Evolutionary conservation across 2,797 vertebrate genomes (phyloP).

Genomic region (Eulemur coronatus): DNA sequence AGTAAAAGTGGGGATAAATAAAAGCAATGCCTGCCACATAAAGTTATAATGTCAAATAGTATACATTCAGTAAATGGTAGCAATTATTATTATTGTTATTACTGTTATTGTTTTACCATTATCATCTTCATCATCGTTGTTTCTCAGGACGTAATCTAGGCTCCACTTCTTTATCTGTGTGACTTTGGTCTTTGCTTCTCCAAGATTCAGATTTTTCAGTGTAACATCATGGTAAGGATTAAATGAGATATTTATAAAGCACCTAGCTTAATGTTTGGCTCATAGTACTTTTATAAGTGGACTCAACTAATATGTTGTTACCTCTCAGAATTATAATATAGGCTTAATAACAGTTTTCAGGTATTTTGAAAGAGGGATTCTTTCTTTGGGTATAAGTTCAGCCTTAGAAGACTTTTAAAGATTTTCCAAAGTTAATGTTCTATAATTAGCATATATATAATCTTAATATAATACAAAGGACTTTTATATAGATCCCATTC

Average conservation of each 20-base stretch:
- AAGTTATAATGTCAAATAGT: background rate
- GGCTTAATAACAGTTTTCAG: slow-evolving; percentile 36
- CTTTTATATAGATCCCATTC: slow-evolving; percentile 17
- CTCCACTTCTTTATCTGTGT: background rate
- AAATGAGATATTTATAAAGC: slow-evolving; percentile 13
- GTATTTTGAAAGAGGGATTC: background rate
- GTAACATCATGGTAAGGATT: background rate
- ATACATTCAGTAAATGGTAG: background rate
- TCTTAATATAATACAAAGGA: background rate
- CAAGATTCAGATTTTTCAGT: background rate
- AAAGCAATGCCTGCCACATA: background rate
- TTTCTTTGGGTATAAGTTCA: background rate
- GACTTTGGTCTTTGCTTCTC: slow-evolving; percentile 36
- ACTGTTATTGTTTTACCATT: background rate
- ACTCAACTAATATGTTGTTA: background rate
- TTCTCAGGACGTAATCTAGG: background rate
- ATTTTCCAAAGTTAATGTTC: slow-evolving; percentile 28
- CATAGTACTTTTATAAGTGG: background rate
- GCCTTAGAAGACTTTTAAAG: slow-evolving; percentile 24
- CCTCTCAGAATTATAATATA: slow-evolving; percentile 7
- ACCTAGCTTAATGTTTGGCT: background rate
- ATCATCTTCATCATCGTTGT: background rate
- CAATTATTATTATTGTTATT: background rate
- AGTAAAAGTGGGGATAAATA: background rate
- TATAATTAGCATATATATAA: background rate